A percentile compares a stretch with the other conserved stretches of the same genome.
These are phyloP conservation scores for Platalea minor DNA, from an alignment of 2,797 vertebrate genomes.

Conservation along the genomic window DNA sequence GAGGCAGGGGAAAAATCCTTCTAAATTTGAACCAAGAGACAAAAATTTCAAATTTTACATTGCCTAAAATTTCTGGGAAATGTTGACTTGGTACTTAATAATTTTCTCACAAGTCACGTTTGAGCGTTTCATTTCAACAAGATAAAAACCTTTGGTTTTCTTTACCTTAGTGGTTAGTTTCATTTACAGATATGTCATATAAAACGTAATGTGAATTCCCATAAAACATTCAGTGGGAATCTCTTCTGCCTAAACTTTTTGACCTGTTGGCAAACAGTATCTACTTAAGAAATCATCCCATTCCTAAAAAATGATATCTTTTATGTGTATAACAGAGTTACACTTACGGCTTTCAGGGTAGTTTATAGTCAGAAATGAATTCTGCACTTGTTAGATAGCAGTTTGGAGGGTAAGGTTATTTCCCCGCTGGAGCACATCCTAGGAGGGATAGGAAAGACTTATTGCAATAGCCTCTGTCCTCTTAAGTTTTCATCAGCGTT, in stretches of 20 bases:
- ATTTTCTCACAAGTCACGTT: neutral
- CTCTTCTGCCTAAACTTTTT: neutral
- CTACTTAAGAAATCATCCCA: neutral
- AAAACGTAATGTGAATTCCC: neutral
- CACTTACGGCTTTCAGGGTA: neutral
- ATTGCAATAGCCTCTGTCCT: neutral
- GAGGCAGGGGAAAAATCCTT: neutral
- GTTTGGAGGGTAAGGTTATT: neutral
- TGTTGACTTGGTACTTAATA: neutral
- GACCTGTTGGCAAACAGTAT: neutral
- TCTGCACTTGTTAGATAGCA: neutral
- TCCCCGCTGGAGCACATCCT: neutral
- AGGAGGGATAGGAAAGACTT: neutral
- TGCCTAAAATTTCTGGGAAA: neutral
- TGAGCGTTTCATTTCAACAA: neutral
- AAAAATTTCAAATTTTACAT: neutral
- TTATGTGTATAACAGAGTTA: neutral
- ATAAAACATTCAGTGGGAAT: neutral
- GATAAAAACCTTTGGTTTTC: neutral
- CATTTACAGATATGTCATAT: neutral
- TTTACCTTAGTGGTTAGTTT: neutral
- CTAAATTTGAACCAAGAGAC: neutral
- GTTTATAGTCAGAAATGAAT: neutral
- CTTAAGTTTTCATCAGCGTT: neutral
- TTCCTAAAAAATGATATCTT: neutral